A percentile compares a stretch with the other conserved stretches of the same genome.
Evolutionary conservation across 2,797 vertebrate genomes (phyloP).

Genomic region (Cyclopterus lumpus): DNA sequence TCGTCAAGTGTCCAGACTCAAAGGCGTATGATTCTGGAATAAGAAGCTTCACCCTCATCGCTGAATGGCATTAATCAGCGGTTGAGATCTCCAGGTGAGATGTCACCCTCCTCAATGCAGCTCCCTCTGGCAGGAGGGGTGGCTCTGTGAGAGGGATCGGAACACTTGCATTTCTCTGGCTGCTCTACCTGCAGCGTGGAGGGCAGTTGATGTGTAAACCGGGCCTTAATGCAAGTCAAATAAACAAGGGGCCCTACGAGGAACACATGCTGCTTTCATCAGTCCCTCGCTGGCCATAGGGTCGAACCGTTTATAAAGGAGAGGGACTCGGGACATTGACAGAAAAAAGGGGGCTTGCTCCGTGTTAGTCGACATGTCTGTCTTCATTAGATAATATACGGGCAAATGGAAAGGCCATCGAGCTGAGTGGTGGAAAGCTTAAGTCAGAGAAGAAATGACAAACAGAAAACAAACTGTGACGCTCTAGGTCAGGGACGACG

Average conservation of each 20-base stretch:
- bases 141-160: constrained; percentile 27
- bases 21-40: background rate
- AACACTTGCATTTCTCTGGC: constrained; percentile 47
- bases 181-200: constrained; percentile 40
- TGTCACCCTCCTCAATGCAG: constrained; percentile 20
- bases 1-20: constrained; percentile 18
- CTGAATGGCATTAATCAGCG: constrained; percentile 8
- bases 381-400: constrained; percentile 56
- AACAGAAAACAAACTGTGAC: too few species aligned
- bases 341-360: constrained; percentile 30
- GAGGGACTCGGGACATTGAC: constrained; percentile 23
- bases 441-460: constrained; percentile 15
- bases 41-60: background rate
- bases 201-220: constrained; percentile 71
- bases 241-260: constrained; percentile 76
- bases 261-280: constrained; percentile 84
- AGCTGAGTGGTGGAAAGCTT: constrained; percentile 24
- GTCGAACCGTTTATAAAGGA: constrained; percentile 60
- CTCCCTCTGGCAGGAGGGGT: constrained; percentile 17
- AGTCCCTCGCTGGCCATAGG: constrained; percentile 66
- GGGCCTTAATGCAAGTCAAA: constrained; percentile 75
- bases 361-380: constrained; percentile 59
- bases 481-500: too few species aligned
- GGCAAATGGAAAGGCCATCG: constrained; percentile 31
- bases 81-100: background rate